phyloP scores from a whole-genome alignment of 2,113 vertebrate genomes.

The Limanda limanda region DNA sequence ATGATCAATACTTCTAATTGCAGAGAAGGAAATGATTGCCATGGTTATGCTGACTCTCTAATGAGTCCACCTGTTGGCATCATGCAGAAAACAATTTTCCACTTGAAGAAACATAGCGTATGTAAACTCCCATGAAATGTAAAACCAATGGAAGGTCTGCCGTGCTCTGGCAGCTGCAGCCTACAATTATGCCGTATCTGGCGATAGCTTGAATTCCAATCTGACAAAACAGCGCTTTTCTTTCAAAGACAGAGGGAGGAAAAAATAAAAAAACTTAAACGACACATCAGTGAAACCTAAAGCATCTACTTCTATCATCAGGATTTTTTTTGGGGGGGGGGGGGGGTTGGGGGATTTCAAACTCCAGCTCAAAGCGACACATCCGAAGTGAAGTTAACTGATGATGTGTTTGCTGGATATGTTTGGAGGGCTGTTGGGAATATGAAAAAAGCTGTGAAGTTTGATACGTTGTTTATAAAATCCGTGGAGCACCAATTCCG shows the following conservation, averaged over 20 bases:
- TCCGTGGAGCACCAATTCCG: conserved; percentile 35
- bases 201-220: conserved; percentile 61
- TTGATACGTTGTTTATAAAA: conserved; percentile 34
- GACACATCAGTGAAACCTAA: conserved; percentile 28
- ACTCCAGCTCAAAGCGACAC: conserved; percentile 23
- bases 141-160: conserved; percentile 69
- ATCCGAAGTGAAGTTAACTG: conserved; percentile 32
- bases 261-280: conserved; percentile 17
- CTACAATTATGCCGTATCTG: conserved; percentile 72
- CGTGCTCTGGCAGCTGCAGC: conserved; percentile 73
- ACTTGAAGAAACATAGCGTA: conserved; percentile 73
- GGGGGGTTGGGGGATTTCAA: conserved; percentile 21
- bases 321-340: conserved; percentile 1
- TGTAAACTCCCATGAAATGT: conserved; percentile 73
- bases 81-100: conserved; percentile 79
- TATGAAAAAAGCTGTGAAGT: conserved; percentile 50
- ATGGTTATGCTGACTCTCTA: conserved; percentile 73
- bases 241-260: conserved; percentile 12
- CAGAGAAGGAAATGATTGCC: conserved; percentile 65
- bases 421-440: conserved; percentile 40
- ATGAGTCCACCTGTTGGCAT: conserved; percentile 79
- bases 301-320: conserved; percentile 12
- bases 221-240: conserved; percentile 48
- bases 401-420: conserved; percentile 56
- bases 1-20: conserved; percentile 75